Evolutionary conservation across 2,888 invertebrate genomes (phyloP).

Genomic region (Hemicrepidius hirtus): DNA sequence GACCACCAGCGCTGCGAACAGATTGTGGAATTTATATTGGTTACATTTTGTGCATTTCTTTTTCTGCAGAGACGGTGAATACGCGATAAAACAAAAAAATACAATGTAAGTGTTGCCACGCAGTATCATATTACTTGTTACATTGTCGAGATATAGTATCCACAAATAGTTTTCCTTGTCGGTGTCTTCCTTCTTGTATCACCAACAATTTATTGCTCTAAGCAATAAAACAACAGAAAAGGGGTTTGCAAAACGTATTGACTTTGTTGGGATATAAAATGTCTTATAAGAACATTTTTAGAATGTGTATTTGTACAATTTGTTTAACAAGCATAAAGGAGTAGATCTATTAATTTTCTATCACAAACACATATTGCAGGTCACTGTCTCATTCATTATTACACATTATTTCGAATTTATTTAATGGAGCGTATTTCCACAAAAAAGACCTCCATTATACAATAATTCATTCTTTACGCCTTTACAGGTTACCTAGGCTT

Average conservation of each 20-base stretch:
- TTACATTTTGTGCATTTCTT: constrained; percentile 38
- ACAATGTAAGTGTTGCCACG: constrained; percentile 12
- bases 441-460: too few species aligned
- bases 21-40: constrained; percentile 39
- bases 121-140: constrained; percentile 32
- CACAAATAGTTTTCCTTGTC: not conserved
- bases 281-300: not conserved
- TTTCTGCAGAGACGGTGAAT: constrained; percentile 31
- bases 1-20: constrained; percentile 40
- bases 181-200: not conserved
- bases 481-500: too few species aligned
- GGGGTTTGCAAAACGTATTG: not conserved
- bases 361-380: too few species aligned
- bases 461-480: too few species aligned
- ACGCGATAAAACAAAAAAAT: constrained; percentile 31
- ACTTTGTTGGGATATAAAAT: constrained; percentile 7
- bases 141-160: not conserved
- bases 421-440: too few species aligned
- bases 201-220: constrained; percentile 5
- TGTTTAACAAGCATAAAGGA: too few species aligned
- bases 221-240: not conserved
- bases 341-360: too few species aligned
- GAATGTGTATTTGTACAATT: too few species aligned
- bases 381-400: too few species aligned
- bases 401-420: too few species aligned